These are phyloP conservation scores for Xenentodon cancila DNA, from an alignment of 2,797 vertebrate species.

Conservation along the genomic window DNA sequence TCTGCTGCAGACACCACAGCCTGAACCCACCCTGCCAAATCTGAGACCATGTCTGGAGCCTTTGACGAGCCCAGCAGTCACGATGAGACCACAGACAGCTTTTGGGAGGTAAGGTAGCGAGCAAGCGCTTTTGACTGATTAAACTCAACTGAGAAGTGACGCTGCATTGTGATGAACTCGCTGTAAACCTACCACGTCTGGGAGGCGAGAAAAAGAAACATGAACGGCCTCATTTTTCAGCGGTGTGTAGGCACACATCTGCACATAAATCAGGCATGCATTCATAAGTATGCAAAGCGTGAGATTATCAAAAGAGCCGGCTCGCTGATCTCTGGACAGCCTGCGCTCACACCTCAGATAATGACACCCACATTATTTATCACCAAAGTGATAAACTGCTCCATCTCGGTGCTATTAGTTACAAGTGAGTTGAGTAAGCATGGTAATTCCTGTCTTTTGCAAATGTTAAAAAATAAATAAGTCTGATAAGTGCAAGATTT, in stretches of 20 bases:
- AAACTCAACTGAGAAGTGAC: conserved; percentile 7
- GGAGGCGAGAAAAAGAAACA: neutral
- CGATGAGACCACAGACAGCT: conserved; percentile 94
- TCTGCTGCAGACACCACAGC: conserved; percentile 58
- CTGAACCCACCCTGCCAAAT: conserved; percentile 65
- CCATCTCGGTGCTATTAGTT: conserved; percentile 2
- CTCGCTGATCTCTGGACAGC: neutral
- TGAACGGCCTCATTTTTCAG: conserved; percentile 10
- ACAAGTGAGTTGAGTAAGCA: conserved; percentile 5
- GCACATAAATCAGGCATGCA: conserved; percentile 11
- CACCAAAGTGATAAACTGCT: conserved; percentile 1
- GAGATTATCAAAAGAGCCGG: conserved; percentile 3
- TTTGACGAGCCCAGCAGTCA: conserved; percentile 88
- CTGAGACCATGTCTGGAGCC: conserved; percentile 89
- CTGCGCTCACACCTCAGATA: conserved; percentile 3
- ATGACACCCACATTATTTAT: neutral
- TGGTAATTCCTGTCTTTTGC: neutral
- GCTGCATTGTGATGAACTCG: conserved; percentile 33
- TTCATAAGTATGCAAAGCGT: conserved; percentile 2
- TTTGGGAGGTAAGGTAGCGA: conserved; percentile 92
- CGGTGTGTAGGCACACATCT: neutral
- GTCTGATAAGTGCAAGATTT: neutral
- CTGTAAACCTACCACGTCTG: conserved; percentile 18
- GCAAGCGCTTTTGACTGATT: conserved; percentile 31
- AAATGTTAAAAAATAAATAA: neutral